Base-by-base conservation (phyloP, 2,797 vertebrate species). In the Smutsia temminckii region DNA sequence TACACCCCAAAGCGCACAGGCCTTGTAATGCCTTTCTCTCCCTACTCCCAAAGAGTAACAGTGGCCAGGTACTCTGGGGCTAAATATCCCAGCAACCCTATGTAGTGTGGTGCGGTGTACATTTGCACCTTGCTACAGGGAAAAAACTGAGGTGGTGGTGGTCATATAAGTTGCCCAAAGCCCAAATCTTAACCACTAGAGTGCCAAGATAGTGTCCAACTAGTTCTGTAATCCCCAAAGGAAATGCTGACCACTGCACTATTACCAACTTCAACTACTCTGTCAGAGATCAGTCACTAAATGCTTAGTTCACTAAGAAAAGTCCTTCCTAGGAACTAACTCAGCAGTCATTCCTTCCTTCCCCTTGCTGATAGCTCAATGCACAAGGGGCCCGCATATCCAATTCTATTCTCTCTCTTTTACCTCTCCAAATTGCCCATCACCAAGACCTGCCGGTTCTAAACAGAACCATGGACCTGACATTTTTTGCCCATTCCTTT, bases 321-420 rank as follows among this genome's bases (percentile, higher is more conserved):
- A 63, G 37, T 32, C 83, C 93, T 96, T 96, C 95, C 95, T 77
- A 97, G 97, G 94, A 97, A 97, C 95, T 86, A 96, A 96, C 91
- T 97, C 97, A 97, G 97, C 97, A 97, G 84, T 84, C 88, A 34
- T 17, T 23, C 71, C 91, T 96, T 96, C 97, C 97, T 97, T 97
- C 97, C 97, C 83, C 93, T 95, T 97, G 91, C 85, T 64, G 69
- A 91, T 91, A 46, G 89, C 29, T n/a, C 72, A 46, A 88, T 32
- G 79, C 71, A 80, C 53, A 69, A 81, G 87, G 40, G 57, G 79
- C 85, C 6, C 34, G 2, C 17, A 4, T 40, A 57, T 61, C 49
- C 46, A 80, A 53, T 25, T 83, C 34, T 37, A 32, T 53, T 53
- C 69, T 90, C 77, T 81, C 49, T 53, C 18, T 83, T 88, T 55